Percentiles rank a stretch among this genome's conserved stretches.
phyloP scores from a whole-genome alignment of 2,113 vertebrate species.

The Ceyx cyanopectus region DNA sequence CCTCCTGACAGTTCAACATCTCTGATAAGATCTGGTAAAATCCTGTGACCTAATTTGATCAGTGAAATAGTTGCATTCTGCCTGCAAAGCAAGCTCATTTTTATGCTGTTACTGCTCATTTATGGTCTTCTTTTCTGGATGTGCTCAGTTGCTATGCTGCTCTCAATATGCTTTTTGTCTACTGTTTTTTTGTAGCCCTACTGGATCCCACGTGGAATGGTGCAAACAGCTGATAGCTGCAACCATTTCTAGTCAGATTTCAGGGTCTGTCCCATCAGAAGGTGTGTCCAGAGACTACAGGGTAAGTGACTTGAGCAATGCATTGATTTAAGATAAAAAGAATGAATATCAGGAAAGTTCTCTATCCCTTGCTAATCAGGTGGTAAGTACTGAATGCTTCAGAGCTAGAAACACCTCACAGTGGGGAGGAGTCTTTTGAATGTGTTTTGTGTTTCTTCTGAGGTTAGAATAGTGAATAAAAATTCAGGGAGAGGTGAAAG shows the following conservation, averaged over 20 bases:
- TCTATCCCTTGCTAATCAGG: neutral
- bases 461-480: neutral
- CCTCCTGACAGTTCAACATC: neutral
- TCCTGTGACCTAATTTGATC: neutral
- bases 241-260: constrained; percentile 96
- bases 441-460: neutral
- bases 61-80: neutral
- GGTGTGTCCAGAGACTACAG: constrained; percentile 83
- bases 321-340: neutral
- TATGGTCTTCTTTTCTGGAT: neutral
- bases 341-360: neutral
- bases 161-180: neutral
- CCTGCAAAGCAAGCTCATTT: neutral
- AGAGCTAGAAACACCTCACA: neutral
- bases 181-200: constrained; percentile 81
- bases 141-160: neutral
- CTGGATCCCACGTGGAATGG: constrained; percentile 97
- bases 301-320: constrained; percentile 77
- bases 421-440: neutral
- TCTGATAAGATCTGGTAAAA: neutral
- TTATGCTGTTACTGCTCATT: neutral
- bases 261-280: constrained; percentile 83
- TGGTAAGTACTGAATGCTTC: neutral
- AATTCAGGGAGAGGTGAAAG: neutral
- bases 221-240: constrained; percentile 99